Conservation (phyloP, 1,140 invertebrate species). For the Anagrus nilaparvatae region DNA sequence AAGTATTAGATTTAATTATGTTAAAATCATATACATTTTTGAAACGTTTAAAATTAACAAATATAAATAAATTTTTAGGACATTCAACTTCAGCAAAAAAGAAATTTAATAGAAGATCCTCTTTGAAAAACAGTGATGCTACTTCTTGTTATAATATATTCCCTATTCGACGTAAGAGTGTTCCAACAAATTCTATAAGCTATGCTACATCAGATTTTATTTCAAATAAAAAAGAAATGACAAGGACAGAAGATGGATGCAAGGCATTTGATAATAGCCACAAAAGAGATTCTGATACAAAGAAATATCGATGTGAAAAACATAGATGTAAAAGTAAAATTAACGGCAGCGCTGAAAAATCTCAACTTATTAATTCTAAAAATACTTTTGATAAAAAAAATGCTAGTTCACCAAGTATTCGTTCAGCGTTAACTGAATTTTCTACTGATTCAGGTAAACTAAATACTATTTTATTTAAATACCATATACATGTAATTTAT, state of each 20-base stretch:
- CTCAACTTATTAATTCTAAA: constrained; percentile 19
- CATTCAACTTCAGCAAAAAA: too few relatives aligned
- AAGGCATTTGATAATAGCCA: too few relatives aligned
- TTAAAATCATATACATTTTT: too few relatives aligned
- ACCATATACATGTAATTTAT: too few relatives aligned
- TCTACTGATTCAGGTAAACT: constrained; percentile 36
- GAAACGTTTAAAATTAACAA: too few relatives aligned
- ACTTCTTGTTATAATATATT: constrained; percentile 37
- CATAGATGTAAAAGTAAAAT: constrained; percentile 32
- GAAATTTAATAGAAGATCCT: constrained; percentile 37
- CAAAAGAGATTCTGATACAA: too few relatives aligned
- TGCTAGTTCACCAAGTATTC: constrained; percentile 35
- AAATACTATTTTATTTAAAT: too few relatives aligned
- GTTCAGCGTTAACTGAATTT: constrained; percentile 31
- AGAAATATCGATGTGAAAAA: constrained; percentile 35
- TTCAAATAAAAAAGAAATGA: constrained; percentile 22
- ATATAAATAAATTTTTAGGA: too few relatives aligned
- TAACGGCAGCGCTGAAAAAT: constrained; percentile 29
- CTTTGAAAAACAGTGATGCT: constrained; percentile 34
- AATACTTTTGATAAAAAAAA: constrained; percentile 29
- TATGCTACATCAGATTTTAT: constrained; percentile 37
- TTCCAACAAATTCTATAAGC: constrained; percentile 35
- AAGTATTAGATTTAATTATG: too few relatives aligned
- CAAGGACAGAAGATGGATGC: too few relatives aligned
- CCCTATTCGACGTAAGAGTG: constrained; percentile 31